phyloP scores from a whole-genome alignment of 2,888 invertebrate genomes.

The Resseliella maxima region DNA sequence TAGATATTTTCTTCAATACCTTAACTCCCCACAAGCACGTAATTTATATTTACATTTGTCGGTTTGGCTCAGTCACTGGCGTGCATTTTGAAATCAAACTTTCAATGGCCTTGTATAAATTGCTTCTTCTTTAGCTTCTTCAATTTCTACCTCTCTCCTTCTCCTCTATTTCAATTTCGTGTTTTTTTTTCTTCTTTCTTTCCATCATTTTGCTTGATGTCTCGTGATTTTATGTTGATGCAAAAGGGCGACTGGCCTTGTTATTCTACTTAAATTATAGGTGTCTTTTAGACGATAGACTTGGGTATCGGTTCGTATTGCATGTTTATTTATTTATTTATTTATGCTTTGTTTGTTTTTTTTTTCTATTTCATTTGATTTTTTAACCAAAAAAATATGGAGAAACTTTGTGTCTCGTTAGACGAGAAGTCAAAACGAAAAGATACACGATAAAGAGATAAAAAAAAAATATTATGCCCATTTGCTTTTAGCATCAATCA shows the following conservation, averaged over 20 bases:
- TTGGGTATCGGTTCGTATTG: not conserved
- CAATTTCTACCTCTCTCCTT: too few species aligned
- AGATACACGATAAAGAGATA: not conserved
- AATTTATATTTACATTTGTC: not conserved
- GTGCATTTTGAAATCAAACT: not conserved
- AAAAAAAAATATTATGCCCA: not conserved
- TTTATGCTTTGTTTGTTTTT: conserved; percentile 17
- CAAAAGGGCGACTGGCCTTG: not conserved
- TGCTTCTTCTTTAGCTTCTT: too few species aligned
- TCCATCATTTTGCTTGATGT: not conserved
- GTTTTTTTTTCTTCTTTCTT: not conserved
- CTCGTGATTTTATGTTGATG: conserved; percentile 31
- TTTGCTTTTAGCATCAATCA: conserved; percentile 6
- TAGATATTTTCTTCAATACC: not conserved
- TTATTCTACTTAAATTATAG: not conserved
- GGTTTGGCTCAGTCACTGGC: not conserved
- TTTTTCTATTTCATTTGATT: not conserved
- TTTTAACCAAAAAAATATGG: not conserved
- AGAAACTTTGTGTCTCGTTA: too few species aligned
- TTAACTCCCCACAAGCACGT: not conserved
- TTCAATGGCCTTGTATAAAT: not conserved
- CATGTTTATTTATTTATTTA: conserved; percentile 3
- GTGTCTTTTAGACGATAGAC: not conserved
- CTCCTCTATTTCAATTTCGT: too few species aligned
- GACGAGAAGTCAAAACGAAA: not conserved